Base-by-base conservation (phyloP, 2,888 invertebrate species). In the Lumbricus terrestris region DNA sequence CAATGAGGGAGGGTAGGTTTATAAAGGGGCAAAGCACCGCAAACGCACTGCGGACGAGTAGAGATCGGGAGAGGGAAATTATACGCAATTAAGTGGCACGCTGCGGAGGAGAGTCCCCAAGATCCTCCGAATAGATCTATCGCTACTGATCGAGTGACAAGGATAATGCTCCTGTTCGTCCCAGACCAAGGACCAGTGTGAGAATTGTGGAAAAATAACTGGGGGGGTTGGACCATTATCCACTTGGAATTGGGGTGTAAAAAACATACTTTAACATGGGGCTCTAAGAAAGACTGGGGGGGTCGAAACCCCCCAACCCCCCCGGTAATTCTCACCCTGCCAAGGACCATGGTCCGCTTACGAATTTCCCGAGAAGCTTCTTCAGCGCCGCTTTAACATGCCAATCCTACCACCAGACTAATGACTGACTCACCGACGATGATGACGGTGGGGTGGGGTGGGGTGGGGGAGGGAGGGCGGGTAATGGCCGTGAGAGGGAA, bases 301-400 rank as follows among this genome's bases (percentile, higher is more conserved):
- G n/a, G n/a, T n/a, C n/a, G n/a, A n/a, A n/a, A n/a, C n/a, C n/a
- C n/a, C n/a, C n/a, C n/a, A n/a, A n/a, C n/a, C n/a, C n/a, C n/a
- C n/a, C n/a, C n/a, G n/a, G n/a, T n/a, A n/a, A n/a, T n/a, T n/a
- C n/a, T n/a, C n/a, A n/a, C n/a, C n/a, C n/a, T n/a, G n/a, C n/a
- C n/a, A n/a, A n/a, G 16, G 69, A n/a, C n/a, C 69, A 69, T 11
- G 29, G 69, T 69, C 69, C 69, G n/a, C 69, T 69, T n/a, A 69
- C n/a, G 69, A n/a, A 69, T 69, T 69, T 69, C 6, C 69, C 69
- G 6, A n/a, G 69, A 29, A n/a, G 69, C n/a, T n/a, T n/a, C 29
- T 69, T 69, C n/a, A n/a, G n/a, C 69, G 69, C 69, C 69, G 69
- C n/a, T n/a, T 69, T 69, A n/a, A 69, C 69, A 69, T 69, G 69